A percentile compares a stretch with the other conserved stretches of the same genome.
Evolutionary conservation across 30 jellyfish, hydroid and myxozoan genomes (phyloP).

Genomic region (Chrysaora quinquecirrha): DNA sequence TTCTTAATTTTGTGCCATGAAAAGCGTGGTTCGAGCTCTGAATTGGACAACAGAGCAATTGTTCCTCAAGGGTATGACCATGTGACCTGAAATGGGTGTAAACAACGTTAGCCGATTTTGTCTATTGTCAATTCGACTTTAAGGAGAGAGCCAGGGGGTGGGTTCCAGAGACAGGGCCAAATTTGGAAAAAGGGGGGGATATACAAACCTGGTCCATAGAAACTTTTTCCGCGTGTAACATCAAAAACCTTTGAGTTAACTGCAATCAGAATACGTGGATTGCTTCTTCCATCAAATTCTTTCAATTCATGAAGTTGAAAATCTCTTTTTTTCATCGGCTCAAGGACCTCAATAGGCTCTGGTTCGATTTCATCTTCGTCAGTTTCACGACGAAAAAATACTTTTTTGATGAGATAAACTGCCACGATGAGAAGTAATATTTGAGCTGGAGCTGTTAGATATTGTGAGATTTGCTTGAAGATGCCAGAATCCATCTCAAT

Average conservation of each 20-base stretch:
- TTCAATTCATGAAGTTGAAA: constrained; percentile 83
- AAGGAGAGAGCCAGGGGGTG: too few relatives aligned
- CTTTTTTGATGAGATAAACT: constrained; percentile 46
- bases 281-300: constrained; percentile 75
- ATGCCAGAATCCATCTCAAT: constrained; percentile 10
- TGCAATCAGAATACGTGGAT: constrained; percentile 78
- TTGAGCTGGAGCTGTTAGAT: constrained; percentile 72
- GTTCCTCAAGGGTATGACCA: too few relatives aligned
- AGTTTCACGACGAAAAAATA: constrained; percentile 11
- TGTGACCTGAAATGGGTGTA: too few relatives aligned
- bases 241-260: constrained; percentile 95
- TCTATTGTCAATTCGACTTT: too few relatives aligned
- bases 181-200: too few relatives aligned
- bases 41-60: too few relatives aligned
- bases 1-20: too few relatives aligned
- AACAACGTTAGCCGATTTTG: too few relatives aligned
- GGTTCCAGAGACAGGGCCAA: too few relatives aligned
- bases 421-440: constrained; percentile 45
- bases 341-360: constrained; percentile 57
- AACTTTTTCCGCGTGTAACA: constrained; percentile 75
- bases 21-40: too few relatives aligned
- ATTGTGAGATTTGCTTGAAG: constrained; percentile 16
- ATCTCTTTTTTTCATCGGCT: constrained; percentile 88
- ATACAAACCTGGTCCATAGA: constrained; percentile 98
- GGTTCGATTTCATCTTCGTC: constrained; percentile 44